These are phyloP conservation scores for Littorina saxatilis DNA, from an alignment of 1,140 invertebrate species.

Conservation along the genomic window DNA sequence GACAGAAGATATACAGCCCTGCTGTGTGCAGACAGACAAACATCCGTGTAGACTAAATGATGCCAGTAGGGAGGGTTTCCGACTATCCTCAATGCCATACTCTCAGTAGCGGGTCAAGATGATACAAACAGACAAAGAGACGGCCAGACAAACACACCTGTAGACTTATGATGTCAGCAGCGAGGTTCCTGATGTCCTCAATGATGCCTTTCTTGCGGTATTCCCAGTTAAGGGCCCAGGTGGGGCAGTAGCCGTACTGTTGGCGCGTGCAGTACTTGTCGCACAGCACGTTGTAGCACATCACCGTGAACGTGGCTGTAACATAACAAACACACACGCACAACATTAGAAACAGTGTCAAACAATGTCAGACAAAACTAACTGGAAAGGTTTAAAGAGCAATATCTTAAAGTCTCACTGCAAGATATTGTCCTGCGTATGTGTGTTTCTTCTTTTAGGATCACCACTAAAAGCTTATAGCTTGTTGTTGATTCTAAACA, in stretches of 20 bases:
- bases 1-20: too few relatives aligned
- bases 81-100: too few relatives aligned
- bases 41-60: too few relatives aligned
- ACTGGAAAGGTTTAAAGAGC: too few relatives aligned
- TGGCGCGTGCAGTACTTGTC: slow-evolving; percentile 97
- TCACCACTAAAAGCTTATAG: too few relatives aligned
- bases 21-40: too few relatives aligned
- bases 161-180: slow-evolving; percentile 98
- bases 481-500: too few relatives aligned
- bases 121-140: not conserved
- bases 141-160: slow-evolving; percentile 76
- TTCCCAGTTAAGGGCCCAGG: slow-evolving; percentile 98
- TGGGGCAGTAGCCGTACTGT: slow-evolving; percentile 97
- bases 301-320: slow-evolving; percentile 96
- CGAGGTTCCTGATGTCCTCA: slow-evolving; percentile 95
- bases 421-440: not conserved
- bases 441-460: too few relatives aligned
- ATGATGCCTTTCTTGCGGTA: slow-evolving; percentile 99
- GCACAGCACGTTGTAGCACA: slow-evolving; percentile 99
- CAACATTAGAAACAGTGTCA: not conserved
- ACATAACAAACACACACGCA: slow-evolving; percentile 37
- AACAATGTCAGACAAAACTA: too few relatives aligned
- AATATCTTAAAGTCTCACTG: too few relatives aligned
- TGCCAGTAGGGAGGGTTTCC: too few relatives aligned
- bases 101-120: too few relatives aligned